Evolutionary conservation across 1,140 invertebrate genomes (phyloP).

Genomic region (Procambarus clarkii): DNA sequence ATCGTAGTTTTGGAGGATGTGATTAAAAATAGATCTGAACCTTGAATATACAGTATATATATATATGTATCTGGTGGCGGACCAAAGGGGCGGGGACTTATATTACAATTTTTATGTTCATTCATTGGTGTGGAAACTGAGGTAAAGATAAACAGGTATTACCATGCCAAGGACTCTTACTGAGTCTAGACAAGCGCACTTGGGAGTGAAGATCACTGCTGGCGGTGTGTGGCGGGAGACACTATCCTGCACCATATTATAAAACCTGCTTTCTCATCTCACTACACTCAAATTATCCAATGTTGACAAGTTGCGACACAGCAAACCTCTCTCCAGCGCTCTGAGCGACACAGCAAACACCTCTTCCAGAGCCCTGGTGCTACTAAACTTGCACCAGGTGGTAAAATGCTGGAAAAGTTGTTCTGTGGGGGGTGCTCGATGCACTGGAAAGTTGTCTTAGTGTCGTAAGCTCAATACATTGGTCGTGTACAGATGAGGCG

Average conservation of each 20-base stretch:
- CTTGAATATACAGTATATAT: no score
- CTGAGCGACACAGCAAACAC: no score
- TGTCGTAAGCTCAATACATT: not conserved
- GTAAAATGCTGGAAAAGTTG: no score
- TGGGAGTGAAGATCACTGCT: not conserved
- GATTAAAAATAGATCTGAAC: no score
- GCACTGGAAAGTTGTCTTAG: not conserved
- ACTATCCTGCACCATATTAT: not conserved
- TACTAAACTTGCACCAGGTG: no score
- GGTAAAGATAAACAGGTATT: not conserved
- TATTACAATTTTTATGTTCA: not conserved
- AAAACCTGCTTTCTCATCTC: not conserved
- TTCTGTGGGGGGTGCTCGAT: no score
- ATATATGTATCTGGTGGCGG: no score
- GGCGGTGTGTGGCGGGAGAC: not conserved
- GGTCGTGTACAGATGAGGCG: no score
- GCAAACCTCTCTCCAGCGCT: no score
- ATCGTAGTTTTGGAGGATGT: no score
- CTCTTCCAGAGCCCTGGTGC: no score
- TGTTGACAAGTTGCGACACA: not conserved
- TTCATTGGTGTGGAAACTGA: not conserved
- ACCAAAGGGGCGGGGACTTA: no score
- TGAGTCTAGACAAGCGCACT: not conserved
- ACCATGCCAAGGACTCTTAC: slow-evolving; percentile 8
- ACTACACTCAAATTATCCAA: not conserved